Evolutionary conservation across 2,113 vertebrate genomes (phyloP).

Genomic region (Nymphicus hollandicus): DNA sequence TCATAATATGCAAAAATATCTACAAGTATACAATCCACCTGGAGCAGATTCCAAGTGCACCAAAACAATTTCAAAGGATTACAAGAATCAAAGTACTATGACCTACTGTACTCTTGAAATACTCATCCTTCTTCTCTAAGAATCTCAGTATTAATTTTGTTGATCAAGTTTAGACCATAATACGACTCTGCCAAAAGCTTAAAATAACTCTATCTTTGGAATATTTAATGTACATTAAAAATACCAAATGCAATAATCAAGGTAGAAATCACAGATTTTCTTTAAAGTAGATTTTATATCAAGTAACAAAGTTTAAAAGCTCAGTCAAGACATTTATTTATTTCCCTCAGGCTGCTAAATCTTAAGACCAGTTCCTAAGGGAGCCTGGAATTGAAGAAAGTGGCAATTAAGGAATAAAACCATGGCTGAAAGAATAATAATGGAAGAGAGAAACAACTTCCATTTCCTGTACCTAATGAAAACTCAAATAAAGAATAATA

Average conservation of each 20-base stretch:
- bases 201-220: not conserved
- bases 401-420: not conserved
- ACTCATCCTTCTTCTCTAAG: not conserved
- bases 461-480: not conserved
- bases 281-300: not conserved
- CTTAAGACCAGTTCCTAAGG: not conserved
- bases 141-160: not conserved
- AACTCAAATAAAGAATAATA: not conserved
- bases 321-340: not conserved
- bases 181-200: not conserved
- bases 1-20: not conserved
- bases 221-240: not conserved
- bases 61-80: not conserved
- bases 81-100: not conserved
- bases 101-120: not conserved
- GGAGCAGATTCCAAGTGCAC: not conserved
- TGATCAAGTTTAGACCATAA: not conserved
- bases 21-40: not conserved
- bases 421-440: not conserved
- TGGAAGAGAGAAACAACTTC: not conserved
- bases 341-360: not conserved
- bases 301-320: not conserved
- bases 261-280: not conserved
- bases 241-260: not conserved
- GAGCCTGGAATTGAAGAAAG: not conserved